Evolutionary conservation across 1,140 invertebrate species (phyloP), one percentile per base, ranked within the genome.

Genomic region (Procambarus clarkii): DNA sequence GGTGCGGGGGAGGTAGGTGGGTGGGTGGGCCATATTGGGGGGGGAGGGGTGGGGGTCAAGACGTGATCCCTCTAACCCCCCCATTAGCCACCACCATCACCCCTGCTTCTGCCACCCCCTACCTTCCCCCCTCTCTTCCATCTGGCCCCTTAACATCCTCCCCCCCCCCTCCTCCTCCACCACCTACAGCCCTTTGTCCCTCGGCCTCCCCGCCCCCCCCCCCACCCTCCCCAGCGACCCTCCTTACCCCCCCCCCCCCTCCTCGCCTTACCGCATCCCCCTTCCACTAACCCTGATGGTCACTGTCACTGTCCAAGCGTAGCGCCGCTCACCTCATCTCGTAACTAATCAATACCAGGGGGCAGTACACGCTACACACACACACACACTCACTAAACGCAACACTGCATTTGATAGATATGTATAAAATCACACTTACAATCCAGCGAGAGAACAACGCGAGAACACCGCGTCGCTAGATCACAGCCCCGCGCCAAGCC

Each of bases 271-370:
- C 76, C 77, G 54, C 74, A 76, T 80, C 82, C 83, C 34, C 89
- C 89, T 86, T 91, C 82, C 89, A 86, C 89, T 79, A 91, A 84
- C 89, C 86, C 81, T 82, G 81, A 64, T 86, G 89, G 89, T 91
- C 89, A 91, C 89, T 91, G 89, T 85, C 89, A 91, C 89, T 91
- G 89, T 91, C 89, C 89, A 91, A 91, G 89, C 89, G 81, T 85
- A 78, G 82, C 80, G 45, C 86, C 77, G 60, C 58, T 76, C 60
- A 58, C 74, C 89, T 91, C 89, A 91, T 89, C 87, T 89, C 87
- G 81, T 91, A 91, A 79, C 82, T 91, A 91, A 91, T 91, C 89
- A 91, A 91, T 91, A 91, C 89, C 69, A 74, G n/a, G 3, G 3
- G 24, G 69, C 69, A 74, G 69, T 74, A 74, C 69, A 82, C 80